Base-by-base conservation (phyloP, 2,797 vertebrate genomes). In the Dallia pectoralis region DNA sequence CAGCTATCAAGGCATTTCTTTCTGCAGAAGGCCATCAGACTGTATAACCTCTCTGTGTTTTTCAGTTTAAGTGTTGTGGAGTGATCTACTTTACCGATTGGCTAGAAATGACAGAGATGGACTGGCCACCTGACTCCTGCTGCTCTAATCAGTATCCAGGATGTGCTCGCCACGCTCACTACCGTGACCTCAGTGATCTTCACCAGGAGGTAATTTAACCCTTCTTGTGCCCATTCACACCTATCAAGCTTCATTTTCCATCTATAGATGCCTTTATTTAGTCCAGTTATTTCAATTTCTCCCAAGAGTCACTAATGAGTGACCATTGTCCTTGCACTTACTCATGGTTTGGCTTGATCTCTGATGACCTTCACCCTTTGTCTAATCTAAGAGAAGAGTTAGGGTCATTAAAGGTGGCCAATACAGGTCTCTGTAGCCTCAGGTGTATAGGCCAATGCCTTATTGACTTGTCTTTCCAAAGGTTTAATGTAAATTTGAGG, bases 81-180 rank as follows among this genome's bases (percentile, higher is more conserved):
- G 97, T 99, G 67, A 96, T 98, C 74, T 99, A 99, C 91, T 97
- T 99, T 91, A 98, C 97, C 1, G 97, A 99, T 85, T 99, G 97
- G 97, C 85, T 99, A 87, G 97, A 99, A 92, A 97, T 98, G 97
- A 98, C 97, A 0, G 97, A 98, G 87, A 94, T 98, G 97, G 97
- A 99, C 84, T 98, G 96, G 96, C 97, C 97, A 0, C 97, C 97
- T 5, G 97, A 98, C 88, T 98, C 97, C 74, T 99, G 97, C 87
- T 99, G 97, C 87, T 94, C 96, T 81, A 92, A 89, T 87, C 96
- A 96, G 87, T 99, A 96, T 83, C 95, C 96, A 66, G 97, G 96
- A 74, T 99, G 97, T 63, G 96, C 96, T 84, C 95, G 93, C 74
- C 95, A 96, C 47, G 97, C 97, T 79, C 94, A 97, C 89, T 88